These are phyloP conservation scores for Rhodophaea formosa DNA, from an alignment of 2,888 invertebrate genomes.

Conservation along the genomic window DNA sequence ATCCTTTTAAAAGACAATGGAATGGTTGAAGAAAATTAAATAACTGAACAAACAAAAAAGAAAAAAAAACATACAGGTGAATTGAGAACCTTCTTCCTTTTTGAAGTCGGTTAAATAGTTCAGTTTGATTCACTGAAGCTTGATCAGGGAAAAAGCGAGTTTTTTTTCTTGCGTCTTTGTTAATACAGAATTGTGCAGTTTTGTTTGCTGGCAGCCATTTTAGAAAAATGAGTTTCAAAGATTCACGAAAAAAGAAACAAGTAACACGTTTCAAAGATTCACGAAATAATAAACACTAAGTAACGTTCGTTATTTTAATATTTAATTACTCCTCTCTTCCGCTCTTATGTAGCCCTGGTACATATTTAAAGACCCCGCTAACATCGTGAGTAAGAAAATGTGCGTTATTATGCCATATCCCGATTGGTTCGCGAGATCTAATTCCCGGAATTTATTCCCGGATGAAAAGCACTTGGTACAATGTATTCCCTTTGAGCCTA, in stretches of 20 bases:
- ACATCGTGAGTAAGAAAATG: conserved; percentile 11
- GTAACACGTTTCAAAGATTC: too few relatives aligned
- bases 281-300: too few relatives aligned
- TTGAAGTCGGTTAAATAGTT: too few relatives aligned
- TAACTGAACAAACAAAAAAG: too few relatives aligned
- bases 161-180: too few relatives aligned
- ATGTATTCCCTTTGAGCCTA: background rate
- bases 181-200: too few relatives aligned
- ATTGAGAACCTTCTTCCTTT: too few relatives aligned
- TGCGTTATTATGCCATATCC: background rate
- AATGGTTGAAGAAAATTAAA: background rate
- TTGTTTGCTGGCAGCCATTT: too few relatives aligned
- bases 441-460: background rate
- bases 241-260: too few relatives aligned
- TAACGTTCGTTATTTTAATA: conserved; percentile 38
- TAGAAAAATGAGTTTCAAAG: too few relatives aligned
- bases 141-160: too few relatives aligned
- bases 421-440: conserved; percentile 3
- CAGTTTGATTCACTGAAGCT: background rate
- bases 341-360: conserved; percentile 44
- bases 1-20: background rate
- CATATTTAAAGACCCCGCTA: conserved; percentile 45
- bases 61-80: too few relatives aligned
- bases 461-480: background rate
- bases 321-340: conserved; percentile 41